Percentiles rank a stretch among this genome's conserved stretches.
These are phyloP conservation scores for Rhodinocichla rosea DNA, from an alignment of 2,113 vertebrate species.

Conservation along the genomic window DNA sequence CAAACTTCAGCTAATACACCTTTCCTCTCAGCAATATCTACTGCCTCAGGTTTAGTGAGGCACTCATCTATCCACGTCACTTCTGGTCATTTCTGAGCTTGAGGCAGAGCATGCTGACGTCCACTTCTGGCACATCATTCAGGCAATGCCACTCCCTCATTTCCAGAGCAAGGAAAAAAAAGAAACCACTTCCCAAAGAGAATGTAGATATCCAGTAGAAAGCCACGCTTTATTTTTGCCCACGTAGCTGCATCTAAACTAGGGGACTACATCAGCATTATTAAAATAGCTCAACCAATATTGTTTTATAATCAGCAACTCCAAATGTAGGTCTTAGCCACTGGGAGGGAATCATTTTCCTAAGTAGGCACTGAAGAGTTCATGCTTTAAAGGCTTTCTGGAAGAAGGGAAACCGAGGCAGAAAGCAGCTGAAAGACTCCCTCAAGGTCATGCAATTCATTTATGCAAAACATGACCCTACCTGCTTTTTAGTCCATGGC, in stretches of 20 bases:
- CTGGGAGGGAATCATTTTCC: neutral
- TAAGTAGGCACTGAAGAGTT: neutral
- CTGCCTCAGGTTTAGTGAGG: neutral
- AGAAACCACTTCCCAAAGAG: neutral
- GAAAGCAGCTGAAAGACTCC: neutral
- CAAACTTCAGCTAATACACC: neutral
- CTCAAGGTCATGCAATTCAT: neutral
- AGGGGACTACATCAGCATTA: neutral
- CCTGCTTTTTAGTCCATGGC: neutral
- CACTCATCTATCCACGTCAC: neutral
- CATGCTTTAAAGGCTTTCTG: neutral
- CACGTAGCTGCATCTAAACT: neutral
- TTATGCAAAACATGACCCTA: constrained; percentile 3
- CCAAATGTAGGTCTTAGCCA: neutral
- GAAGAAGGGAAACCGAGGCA: constrained; percentile 15
- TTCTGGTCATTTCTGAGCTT: neutral
- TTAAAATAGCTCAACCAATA: neutral
- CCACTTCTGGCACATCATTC: neutral
- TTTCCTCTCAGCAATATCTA: neutral
- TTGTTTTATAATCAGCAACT: neutral
- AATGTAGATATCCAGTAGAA: neutral
- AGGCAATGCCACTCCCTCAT: neutral
- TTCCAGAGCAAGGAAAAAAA: neutral
- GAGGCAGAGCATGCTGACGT: neutral
- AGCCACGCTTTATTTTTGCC: neutral